These are phyloP conservation scores for Idaea straminata DNA, from an alignment of 2,888 invertebrate genomes.

Conservation along the genomic window DNA sequence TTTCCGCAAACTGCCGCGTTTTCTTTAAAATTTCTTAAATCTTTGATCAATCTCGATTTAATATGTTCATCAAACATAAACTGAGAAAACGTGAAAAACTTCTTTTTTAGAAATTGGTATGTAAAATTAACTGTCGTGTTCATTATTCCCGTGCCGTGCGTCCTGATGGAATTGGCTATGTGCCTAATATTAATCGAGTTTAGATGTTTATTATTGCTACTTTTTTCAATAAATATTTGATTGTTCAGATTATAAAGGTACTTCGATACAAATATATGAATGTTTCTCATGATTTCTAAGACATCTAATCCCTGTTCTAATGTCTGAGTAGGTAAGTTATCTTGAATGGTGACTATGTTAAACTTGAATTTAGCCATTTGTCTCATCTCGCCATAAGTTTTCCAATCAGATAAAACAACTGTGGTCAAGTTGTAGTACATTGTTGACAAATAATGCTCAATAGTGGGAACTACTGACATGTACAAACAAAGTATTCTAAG, in stretches of 20 bases:
- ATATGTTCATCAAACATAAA: slow-evolving; percentile 99
- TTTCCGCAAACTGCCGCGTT: slow-evolving; percentile 82
- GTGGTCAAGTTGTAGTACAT: slow-evolving; percentile 99
- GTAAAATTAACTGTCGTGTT: slow-evolving; percentile 96
- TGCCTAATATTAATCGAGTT: slow-evolving; percentile 97
- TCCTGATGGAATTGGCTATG: slow-evolving; percentile 97
- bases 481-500: slow-evolving; percentile 78
- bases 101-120: slow-evolving; percentile 95
- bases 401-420: slow-evolving; percentile 98
- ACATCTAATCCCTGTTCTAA: slow-evolving; percentile 98
- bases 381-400: slow-evolving; percentile 98
- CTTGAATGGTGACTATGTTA: slow-evolving; percentile 90
- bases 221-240: slow-evolving; percentile 96
- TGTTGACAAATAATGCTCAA: slow-evolving; percentile 95
- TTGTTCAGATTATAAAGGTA: slow-evolving; percentile 98
- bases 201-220: slow-evolving; percentile 94
- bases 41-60: slow-evolving; percentile 95
- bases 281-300: slow-evolving; percentile 97
- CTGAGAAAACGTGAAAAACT: slow-evolving; percentile 96
- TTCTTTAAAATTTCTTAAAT: slow-evolving; percentile 90
- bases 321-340: slow-evolving; percentile 97
- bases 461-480: slow-evolving; percentile 83
- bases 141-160: slow-evolving; percentile 98
- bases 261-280: slow-evolving; percentile 95
- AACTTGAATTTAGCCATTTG: slow-evolving; percentile 93